Evolutionary conservation across 2,888 invertebrate genomes (phyloP), one percentile per base, ranked within the genome.

Genomic region (Stenurella melanura): DNA sequence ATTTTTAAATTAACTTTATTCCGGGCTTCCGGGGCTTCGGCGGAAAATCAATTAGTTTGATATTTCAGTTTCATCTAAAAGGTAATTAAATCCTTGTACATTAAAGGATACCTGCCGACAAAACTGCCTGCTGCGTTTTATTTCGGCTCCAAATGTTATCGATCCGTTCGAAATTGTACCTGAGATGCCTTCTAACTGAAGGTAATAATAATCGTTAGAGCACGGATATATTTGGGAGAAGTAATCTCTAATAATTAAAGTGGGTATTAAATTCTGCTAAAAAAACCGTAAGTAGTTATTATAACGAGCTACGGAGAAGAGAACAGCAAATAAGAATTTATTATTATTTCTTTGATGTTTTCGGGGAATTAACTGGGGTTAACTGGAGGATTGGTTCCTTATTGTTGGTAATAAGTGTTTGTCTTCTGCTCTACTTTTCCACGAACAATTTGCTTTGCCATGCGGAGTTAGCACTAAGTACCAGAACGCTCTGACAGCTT

Each of bases 231-330:
- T 76, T 75, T 71, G 75, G 80, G 75, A 77, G 68, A 76, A 71
- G 78, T 78, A 78, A 78, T 76, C 80, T 78, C 80, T 76, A 77
- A 78, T 80, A 80, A 80, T 78, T 78, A 78, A 77, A 78, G 74
- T 72, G 66, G 64, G 76, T 60, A 78, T 80, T 73, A 78, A 73
- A 67, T 73, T 75, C 73, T 74, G 38, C 67, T 21, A 66, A 76
- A 80, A 80, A 80, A 54, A 64, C 73, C 72, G 60, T 72, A 72
- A 73, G 78, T 75, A 77, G 73, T 78, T 75, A 77, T 75, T 76
- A 76, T 75, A 80, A 80, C 71, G 74, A 80, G 75, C 73, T 78
- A 58, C 68, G 34, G 64, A 68, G 70, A 58, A 68, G 64, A 71
- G 70, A 42, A 68, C 17, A 64, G 68, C 60, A 74, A 72, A 72